Evolutionary conservation across 1,140 invertebrate species (phyloP).

Genomic region (Oreohelix idahoensis): DNA sequence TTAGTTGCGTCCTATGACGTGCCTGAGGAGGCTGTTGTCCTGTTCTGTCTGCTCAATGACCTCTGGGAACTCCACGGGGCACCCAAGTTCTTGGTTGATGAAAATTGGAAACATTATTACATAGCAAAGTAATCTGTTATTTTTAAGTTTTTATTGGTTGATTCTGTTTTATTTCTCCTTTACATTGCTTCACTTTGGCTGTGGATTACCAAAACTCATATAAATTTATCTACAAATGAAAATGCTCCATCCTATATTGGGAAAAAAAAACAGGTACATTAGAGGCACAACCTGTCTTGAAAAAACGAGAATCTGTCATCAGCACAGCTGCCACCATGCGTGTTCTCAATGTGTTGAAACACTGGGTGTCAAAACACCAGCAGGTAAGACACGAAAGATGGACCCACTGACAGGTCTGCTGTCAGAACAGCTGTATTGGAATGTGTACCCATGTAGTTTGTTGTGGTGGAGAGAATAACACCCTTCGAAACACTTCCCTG

Average conservation of each 20-base stretch:
- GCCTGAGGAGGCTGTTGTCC: too few species aligned
- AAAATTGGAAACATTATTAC: too few species aligned
- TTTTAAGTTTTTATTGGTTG: too few species aligned
- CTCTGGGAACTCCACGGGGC: too few species aligned
- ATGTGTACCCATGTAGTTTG: not conserved
- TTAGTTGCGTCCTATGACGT: too few species aligned
- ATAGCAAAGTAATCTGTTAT: too few species aligned
- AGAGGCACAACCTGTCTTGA: constrained; percentile 70
- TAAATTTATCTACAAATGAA: constrained; percentile 1
- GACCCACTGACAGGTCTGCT: not conserved
- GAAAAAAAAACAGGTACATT: constrained; percentile 56
- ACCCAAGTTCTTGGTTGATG: too few species aligned
- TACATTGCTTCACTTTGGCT: not conserved
- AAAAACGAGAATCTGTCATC: constrained; percentile 87
- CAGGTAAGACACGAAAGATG: constrained; percentile 60
- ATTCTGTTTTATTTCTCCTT: too few species aligned
- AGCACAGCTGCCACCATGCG: constrained; percentile 94
- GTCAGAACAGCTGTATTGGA: not conserved
- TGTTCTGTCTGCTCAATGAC: too few species aligned
- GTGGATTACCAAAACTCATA: not conserved
- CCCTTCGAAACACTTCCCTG: not conserved
- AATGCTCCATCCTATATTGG: constrained; percentile 14
- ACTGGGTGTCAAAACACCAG: constrained; percentile 82
- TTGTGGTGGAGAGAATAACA: not conserved
- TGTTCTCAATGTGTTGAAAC: constrained; percentile 89